These are phyloP conservation scores for Andricus grossulariae DNA, from an alignment of 1,140 invertebrate genomes.

Conservation along the genomic window DNA sequence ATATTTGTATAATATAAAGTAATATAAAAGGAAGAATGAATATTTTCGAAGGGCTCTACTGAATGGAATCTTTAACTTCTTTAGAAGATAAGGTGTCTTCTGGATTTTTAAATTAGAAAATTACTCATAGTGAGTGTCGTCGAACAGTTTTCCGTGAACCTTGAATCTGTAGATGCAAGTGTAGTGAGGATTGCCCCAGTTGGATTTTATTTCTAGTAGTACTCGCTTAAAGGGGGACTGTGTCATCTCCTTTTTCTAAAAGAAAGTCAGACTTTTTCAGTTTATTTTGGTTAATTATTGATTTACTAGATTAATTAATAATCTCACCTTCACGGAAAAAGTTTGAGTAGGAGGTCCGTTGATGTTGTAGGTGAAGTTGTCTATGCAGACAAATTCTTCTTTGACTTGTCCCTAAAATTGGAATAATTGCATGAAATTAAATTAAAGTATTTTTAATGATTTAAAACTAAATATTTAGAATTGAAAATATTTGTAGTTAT, in stretches of 20 bases:
- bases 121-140: neutral
- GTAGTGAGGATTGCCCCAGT: constrained; percentile 94
- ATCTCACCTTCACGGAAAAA: constrained; percentile 57
- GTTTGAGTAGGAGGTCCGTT: constrained; percentile 56
- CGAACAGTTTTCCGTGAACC: constrained; percentile 86
- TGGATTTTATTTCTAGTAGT: constrained; percentile 86
- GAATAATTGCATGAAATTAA: too few relatives aligned
- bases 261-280: constrained; percentile 39
- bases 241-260: constrained; percentile 52
- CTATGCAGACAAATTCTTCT: constrained; percentile 44
- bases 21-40: constrained; percentile 21
- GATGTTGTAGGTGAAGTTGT: constrained; percentile 56
- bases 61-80: neutral
- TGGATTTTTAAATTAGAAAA: constrained; percentile 7
- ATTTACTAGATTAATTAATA: constrained; percentile 29
- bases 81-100: constrained; percentile 16
- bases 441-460: too few relatives aligned
- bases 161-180: constrained; percentile 97
- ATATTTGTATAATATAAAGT: neutral
- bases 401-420: constrained; percentile 38
- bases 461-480: too few relatives aligned
- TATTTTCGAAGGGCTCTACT: neutral
- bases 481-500: too few relatives aligned
- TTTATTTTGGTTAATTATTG: neutral
- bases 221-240: constrained; percentile 51